Evolutionary conservation across 2,113 vertebrate genomes (phyloP).

Genomic region (Theristicus caerulescens): DNA sequence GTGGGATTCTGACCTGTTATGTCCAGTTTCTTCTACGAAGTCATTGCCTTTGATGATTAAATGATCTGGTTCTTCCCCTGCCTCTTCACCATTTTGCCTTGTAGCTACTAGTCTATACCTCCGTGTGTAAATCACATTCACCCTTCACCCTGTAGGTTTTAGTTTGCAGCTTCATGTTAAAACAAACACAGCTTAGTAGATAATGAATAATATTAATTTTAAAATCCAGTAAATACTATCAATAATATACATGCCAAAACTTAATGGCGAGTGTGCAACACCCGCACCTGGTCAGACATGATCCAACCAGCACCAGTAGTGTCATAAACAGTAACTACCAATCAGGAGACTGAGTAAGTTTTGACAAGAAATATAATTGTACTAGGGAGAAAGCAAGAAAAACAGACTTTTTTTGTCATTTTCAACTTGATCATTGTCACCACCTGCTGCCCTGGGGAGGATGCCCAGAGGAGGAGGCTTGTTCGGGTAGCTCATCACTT

Average conservation of each 20-base stretch:
- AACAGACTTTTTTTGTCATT: background rate
- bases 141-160: background rate
- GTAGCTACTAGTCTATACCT: background rate
- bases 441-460: background rate
- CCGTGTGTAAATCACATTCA: rapidly evolving
- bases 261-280: constrained; percentile 5
- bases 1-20: background rate
- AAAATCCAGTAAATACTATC: background rate
- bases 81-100: background rate
- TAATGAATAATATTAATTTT: background rate
- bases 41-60: background rate
- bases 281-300: constrained; percentile 1
- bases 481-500: background rate
- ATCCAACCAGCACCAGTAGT: background rate
- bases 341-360: background rate
- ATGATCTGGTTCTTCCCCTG: background rate
- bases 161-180: background rate
- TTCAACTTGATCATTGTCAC: background rate
- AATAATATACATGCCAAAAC: background rate
- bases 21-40: background rate
- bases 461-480: background rate
- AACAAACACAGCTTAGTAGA: background rate
- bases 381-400: background rate
- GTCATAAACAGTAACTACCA: background rate
- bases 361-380: background rate